Conservation (phyloP, 2,888 invertebrate genomes). For the Melanargia galathea region DNA sequence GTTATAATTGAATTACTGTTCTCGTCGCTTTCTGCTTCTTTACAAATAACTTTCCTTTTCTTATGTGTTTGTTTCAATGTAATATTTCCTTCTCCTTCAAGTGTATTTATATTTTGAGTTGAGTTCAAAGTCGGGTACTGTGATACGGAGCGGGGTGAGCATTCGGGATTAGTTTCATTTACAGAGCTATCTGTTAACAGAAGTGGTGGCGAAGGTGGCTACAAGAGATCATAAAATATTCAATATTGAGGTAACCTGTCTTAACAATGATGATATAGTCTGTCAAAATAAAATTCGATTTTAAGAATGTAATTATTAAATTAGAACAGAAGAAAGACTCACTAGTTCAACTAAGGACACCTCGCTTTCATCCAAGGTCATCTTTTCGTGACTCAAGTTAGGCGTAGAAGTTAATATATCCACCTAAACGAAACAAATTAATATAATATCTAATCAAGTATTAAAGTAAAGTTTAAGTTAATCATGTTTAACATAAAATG, state of each 20-base stretch:
- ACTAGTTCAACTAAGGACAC: conserved; percentile 54
- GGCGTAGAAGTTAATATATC: conserved; percentile 48
- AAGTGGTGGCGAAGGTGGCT: conserved; percentile 42
- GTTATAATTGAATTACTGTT: conserved; percentile 1
- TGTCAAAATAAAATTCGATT: too few species aligned
- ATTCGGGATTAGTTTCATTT: neutral
- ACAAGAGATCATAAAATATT: conserved; percentile 5
- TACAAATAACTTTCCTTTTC: neutral
- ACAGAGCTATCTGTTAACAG: conserved; percentile 39
- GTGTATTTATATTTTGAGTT: neutral
- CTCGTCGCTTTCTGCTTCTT: neutral
- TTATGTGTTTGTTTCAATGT: neutral
- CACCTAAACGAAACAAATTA: conserved; percentile 18
- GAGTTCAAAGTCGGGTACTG: neutral
- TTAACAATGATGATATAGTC: too few species aligned
- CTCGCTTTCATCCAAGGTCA: conserved; percentile 38
- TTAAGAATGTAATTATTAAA: too few species aligned
- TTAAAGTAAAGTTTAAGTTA: neutral
- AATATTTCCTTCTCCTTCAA: neutral
- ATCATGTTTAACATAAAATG: neutral
- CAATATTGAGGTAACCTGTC: too few species aligned
- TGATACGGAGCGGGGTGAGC: neutral
- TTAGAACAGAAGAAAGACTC: conserved; percentile 30
- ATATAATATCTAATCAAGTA: conserved; percentile 7
- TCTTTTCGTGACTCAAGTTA: conserved; percentile 37